Evolutionary conservation across 2,888 invertebrate species (phyloP).

Genomic region (Drosophila atroscutellata): DNA sequence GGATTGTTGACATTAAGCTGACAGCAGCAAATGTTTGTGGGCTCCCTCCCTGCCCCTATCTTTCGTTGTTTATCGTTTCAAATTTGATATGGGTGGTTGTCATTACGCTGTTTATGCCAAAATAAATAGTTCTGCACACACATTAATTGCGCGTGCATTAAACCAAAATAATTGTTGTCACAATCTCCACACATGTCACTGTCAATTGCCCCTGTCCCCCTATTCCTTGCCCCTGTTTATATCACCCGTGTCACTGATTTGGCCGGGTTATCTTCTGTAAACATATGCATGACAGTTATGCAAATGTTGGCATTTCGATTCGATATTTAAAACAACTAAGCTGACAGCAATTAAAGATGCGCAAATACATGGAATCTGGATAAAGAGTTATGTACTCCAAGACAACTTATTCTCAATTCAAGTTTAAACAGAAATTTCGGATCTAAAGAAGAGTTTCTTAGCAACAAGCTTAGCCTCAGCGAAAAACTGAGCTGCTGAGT

Average conservation of each 20-base stretch:
- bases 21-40: constrained; percentile 46
- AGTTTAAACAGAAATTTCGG: neutral
- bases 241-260: neutral
- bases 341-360: constrained; percentile 37
- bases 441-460: neutral
- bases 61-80: constrained; percentile 24
- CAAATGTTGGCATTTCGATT: constrained; percentile 63
- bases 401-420: neutral
- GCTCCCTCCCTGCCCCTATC: neutral
- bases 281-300: constrained; percentile 45
- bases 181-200: constrained; percentile 37
- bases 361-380: neutral
- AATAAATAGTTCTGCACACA: constrained; percentile 50
- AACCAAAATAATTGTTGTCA: constrained; percentile 40
- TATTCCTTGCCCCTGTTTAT: neutral
- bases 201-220: constrained; percentile 22
- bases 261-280: constrained; percentile 13
- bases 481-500: neutral
- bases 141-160: constrained; percentile 49
- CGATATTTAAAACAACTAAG: constrained; percentile 42
- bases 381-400: neutral
- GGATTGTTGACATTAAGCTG: constrained; percentile 39
- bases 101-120: constrained; percentile 31
- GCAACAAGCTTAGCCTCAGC: neutral
- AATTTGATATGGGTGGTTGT: constrained; percentile 24